These are phyloP conservation scores for Odontamblyopus lacepedii DNA, from an alignment of 2,797 vertebrate genomes.

Conservation along the genomic window DNA sequence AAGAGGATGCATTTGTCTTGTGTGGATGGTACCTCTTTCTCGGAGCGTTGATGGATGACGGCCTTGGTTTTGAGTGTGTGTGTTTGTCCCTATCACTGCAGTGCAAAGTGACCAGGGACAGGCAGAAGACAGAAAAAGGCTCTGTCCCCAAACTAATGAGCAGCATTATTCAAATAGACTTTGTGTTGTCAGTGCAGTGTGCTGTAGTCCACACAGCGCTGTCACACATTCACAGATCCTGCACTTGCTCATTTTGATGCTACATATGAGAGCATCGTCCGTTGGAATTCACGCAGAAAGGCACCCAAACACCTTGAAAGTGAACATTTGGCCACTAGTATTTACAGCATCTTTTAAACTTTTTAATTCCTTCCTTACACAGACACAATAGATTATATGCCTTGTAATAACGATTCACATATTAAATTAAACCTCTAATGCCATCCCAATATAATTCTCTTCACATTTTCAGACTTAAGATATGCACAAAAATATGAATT, in stretches of 20 bases:
- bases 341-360: constrained; percentile 1
- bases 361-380: not conserved
- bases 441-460: too few relatives aligned
- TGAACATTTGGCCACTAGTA: constrained; percentile 17
- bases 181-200: constrained; percentile 71
- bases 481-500: too few relatives aligned
- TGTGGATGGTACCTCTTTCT: constrained; percentile 50
- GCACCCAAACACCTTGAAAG: constrained; percentile 37
- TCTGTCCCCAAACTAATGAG: constrained; percentile 76
- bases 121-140: constrained; percentile 67
- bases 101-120: constrained; percentile 79
- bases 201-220: constrained; percentile 47
- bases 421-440: not conserved
- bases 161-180: constrained; percentile 79
- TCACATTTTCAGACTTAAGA: too few relatives aligned
- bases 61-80: constrained; percentile 65
- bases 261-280: constrained; percentile 39
- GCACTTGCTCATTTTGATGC: constrained; percentile 52
- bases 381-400: too few relatives aligned
- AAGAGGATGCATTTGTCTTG: constrained; percentile 59
- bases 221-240: constrained; percentile 54
- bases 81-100: constrained; percentile 73
- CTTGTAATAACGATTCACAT: not conserved
- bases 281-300: constrained; percentile 41
- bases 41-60: constrained; percentile 72